Evolutionary conservation across 2,888 invertebrate genomes (phyloP), one percentile per base, ranked within the genome.

Genomic region (Morpho helenor): DNA sequence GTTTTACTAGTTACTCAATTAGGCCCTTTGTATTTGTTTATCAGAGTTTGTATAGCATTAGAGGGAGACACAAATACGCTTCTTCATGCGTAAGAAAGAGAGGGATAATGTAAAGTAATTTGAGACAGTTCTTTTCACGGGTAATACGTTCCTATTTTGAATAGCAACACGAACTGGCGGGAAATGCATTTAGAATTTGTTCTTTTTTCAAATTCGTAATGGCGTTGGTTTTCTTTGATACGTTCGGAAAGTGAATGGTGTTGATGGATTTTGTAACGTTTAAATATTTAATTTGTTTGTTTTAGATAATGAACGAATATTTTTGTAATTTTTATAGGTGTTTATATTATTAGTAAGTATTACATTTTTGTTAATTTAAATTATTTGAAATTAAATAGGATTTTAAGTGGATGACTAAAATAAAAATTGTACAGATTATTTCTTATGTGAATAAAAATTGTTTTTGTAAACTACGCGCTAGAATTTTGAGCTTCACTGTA

Each of bases 11-110:
- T 91, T 90, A 91, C 90, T 91, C 91, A 91, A 91, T 91, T 91
- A 91, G 91, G 88, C 88, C 88, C 89, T 91, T 90, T 91, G 91
- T 91, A 85, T 91, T 89, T 91, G 89, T 90, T 91, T 90, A 90
- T 90, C 85, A 86, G 86, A 89, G 88, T 90, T 90, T 88, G 85
- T 87, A 84, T 84, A 88, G 84, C 77, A 73, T 68, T 62, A 66
- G 79, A 87, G 66, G 69, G 75, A 62, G 82, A 85, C 55, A 63
- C 60, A 67, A 50, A 68, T 76, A 80, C 49, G 49, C 47, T 47
- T 54, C 52, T 6, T 8, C 31, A 46, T 42, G 57, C n/a, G 71
- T 31, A 23, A 52, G 75, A 87, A 63, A 69, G 74, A 63, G 81
- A 82, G 22, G 60, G 57, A n/a, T 40, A 63, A 75, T 80, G 80